phyloP scores from a whole-genome alignment of 37 sponge, comb jelly and placozoan species.

The Eunapius fragilis region DNA sequence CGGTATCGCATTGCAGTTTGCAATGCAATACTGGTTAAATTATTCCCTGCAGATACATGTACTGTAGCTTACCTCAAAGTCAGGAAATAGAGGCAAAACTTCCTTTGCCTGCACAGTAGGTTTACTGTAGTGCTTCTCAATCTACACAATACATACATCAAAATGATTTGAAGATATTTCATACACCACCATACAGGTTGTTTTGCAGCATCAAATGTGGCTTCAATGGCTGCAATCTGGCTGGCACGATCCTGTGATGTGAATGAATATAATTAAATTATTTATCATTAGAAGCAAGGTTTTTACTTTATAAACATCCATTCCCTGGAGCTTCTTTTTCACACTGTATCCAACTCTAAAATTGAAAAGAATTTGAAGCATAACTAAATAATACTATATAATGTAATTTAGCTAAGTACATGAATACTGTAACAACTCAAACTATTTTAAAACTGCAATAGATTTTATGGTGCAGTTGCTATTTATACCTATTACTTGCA shows the following conservation, averaged over 20 bases:
- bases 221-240: constrained; percentile 96
- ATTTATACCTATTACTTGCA: no score
- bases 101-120: constrained; percentile 88
- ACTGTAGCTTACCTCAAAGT: constrained; percentile 74
- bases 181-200: constrained; percentile 73
- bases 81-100: constrained; percentile 89
- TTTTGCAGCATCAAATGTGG: constrained; percentile 94
- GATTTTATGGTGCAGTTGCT: no score
- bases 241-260: constrained; percentile 87
- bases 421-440: no score
- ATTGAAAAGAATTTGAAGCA: no score
- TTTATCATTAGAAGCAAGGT: neutral
- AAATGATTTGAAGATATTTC: neutral
- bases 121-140: constrained; percentile 90
- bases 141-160: constrained; percentile 29
- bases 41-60: neutral
- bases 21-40: no score
- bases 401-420: no score
- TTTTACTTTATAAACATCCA: constrained; percentile 91
- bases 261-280: neutral
- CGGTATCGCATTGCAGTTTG: no score
- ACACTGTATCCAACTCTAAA: constrained; percentile 92
- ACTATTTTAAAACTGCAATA: no score
- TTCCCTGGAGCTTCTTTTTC: constrained; percentile 90
- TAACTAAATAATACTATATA: no score